Conservation (phyloP, 2,113 vertebrate genomes). For the Rafetus swinhoei region DNA sequence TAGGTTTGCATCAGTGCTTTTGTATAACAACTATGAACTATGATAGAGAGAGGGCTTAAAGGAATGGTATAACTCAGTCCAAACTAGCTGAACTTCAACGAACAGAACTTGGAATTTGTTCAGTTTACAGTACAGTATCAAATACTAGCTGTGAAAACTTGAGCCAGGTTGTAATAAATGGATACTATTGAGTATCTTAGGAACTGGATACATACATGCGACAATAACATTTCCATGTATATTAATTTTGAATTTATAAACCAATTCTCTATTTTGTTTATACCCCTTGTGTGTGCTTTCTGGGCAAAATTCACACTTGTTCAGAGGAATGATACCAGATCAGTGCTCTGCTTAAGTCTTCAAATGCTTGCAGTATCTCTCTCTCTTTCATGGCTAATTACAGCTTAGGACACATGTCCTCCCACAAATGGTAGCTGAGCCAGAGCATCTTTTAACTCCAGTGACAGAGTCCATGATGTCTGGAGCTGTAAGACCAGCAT, state of each 20-base stretch:
- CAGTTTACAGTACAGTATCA: constrained; percentile 28
- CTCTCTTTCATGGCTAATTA: not conserved
- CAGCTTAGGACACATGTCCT: not conserved
- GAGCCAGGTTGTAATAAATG: constrained; percentile 4
- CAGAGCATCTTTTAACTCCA: not conserved
- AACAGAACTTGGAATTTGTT: constrained; percentile 17
- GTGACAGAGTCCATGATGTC: not conserved
- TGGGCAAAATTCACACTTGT: not conserved
- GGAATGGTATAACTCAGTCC: not conserved
- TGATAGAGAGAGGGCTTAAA: not conserved
- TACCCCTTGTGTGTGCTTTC: not conserved
- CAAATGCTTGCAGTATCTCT: not conserved
- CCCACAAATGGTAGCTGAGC: not conserved
- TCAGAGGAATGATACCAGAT: not conserved
- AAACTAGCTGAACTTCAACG: not conserved
- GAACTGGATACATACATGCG: not conserved
- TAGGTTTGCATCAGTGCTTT: not conserved
- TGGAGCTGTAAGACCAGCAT: not conserved
- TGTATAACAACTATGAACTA: not conserved
- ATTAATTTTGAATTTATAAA: not conserved
- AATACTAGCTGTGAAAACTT: constrained; percentile 52
- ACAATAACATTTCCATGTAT: not conserved
- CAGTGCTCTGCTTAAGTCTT: not conserved
- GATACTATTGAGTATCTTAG: not conserved
- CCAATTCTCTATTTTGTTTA: not conserved